Conservation (phyloP, 2,113 vertebrate species). For the Danio rerio region GRCz12tu NC_133196.1:49758001-49758500, state of each 20-base stretch:
- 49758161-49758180: not conserved
- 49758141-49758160: not conserved
- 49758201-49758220: not conserved
- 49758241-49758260: not conserved
- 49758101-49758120: too few species aligned
- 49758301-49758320: slow-evolving; percentile 16
- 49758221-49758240: slow-evolving; percentile 19
- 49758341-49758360: not conserved
- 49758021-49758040: too few species aligned
- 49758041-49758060: too few species aligned
- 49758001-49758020: too few species aligned
- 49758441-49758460: too few species aligned
- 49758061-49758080: too few species aligned
- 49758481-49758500: too few species aligned
- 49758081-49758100: too few species aligned
- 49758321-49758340: not conserved
- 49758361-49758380: not conserved
- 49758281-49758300: slow-evolving; percentile 8
- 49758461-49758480: too few species aligned
- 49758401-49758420: too few species aligned
- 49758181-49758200: not conserved
- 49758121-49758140: too few species aligned
- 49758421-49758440: too few species aligned
- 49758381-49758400: not conserved
- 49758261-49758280: slow-evolving; percentile 10